Conservation (phyloP, 2,113 vertebrate species). For the Danionella cerebrum region DNA sequence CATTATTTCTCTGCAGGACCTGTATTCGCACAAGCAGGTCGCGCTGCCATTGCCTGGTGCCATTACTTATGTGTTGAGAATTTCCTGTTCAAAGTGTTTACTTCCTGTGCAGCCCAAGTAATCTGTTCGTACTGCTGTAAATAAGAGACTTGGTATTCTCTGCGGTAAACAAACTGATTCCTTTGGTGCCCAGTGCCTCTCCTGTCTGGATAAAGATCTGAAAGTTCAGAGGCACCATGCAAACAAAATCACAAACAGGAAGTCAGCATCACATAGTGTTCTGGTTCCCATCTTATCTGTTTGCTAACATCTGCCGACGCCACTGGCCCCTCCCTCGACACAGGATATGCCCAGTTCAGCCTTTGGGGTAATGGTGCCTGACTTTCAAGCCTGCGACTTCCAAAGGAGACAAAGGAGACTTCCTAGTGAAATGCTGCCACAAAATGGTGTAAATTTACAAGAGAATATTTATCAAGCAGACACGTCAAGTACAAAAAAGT, state of each 20-base stretch:
- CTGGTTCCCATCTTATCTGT: constrained; percentile 56
- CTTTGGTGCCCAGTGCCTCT: not conserved
- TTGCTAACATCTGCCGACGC: constrained; percentile 57
- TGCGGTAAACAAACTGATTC: constrained; percentile 8
- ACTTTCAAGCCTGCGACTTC: constrained; percentile 44
- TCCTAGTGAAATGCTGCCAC: too few relatives aligned
- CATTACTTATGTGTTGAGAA: constrained; percentile 37
- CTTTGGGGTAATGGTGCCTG: constrained; percentile 29
- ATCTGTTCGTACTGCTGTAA: constrained; percentile 13
- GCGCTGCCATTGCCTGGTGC: not conserved
- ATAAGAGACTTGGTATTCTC: constrained; percentile 2
- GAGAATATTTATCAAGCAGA: too few relatives aligned
- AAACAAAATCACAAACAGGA: constrained; percentile 60
- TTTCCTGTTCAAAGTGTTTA: constrained; percentile 57
- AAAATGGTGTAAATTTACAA: too few relatives aligned
- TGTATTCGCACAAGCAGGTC: not conserved
- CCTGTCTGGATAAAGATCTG: constrained; percentile 42
- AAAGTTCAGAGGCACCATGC: constrained; percentile 50
- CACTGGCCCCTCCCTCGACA: constrained; percentile 39
- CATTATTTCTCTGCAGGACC: not conserved
- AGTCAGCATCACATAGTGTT: constrained; percentile 55
- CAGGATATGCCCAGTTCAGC: constrained; percentile 57
- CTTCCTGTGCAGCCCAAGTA: constrained; percentile 48
- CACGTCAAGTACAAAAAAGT: too few relatives aligned
- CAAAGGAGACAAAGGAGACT: constrained; percentile 42